Percentiles rank a stretch among this genome's conserved stretches.
Conservation (phyloP, 1,140 invertebrate genomes). For the Listronotus bonariensis region DNA sequence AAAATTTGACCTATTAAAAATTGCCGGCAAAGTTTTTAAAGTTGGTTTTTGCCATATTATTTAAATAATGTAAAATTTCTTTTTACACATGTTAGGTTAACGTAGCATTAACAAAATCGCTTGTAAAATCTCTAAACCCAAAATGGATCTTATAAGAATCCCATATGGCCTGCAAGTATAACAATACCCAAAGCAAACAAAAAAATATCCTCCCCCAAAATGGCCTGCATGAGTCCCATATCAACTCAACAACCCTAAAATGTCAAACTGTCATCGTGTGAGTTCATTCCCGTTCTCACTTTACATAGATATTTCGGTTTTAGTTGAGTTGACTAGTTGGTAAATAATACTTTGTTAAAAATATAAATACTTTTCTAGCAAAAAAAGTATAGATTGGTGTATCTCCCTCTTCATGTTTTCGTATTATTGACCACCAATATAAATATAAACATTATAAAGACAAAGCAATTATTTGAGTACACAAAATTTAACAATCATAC, state of each 20-base stretch:
- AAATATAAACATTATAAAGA: too few species aligned
- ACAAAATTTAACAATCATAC: too few species aligned
- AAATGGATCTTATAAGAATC: not conserved
- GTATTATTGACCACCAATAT: too few species aligned
- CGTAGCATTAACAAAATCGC: too few species aligned
- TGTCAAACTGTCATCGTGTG: conserved; percentile 32
- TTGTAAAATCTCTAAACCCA: not conserved
- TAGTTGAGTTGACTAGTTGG: not conserved
- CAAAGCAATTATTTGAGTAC: too few species aligned
- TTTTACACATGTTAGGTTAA: too few species aligned
- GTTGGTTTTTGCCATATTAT: too few species aligned
- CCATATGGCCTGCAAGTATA: conserved; percentile 13
- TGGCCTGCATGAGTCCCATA: conserved; percentile 29
- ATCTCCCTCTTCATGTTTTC: too few species aligned
- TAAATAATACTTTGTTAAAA: conserved; percentile 4
- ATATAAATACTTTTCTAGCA: not conserved
- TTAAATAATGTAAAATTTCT: too few species aligned
- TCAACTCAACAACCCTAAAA: conserved; percentile 19
- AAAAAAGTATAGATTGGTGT: too few species aligned
- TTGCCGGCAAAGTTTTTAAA: too few species aligned
- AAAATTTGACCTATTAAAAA: too few species aligned
- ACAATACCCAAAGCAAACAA: conserved; percentile 25
- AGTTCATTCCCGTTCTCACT: conserved; percentile 24
- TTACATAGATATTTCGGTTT: conserved; percentile 2
- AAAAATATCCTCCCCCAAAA: conserved; percentile 22